Evolutionary conservation across 2,113 vertebrate genomes (phyloP), one percentile per base, ranked within the genome.

Genomic region (Sialia sialis): DNA sequence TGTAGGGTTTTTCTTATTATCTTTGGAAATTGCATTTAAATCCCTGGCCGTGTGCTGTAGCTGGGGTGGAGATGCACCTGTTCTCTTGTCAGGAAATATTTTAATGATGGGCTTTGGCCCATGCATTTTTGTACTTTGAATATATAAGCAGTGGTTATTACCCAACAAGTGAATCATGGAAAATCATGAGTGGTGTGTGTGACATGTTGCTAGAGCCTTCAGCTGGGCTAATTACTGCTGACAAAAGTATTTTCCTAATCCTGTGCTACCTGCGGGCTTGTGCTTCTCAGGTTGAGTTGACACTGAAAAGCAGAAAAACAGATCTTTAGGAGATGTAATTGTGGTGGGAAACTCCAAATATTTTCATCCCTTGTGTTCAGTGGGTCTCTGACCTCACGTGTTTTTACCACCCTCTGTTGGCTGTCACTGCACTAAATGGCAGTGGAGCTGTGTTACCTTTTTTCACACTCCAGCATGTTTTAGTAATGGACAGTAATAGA

Each of bases 341-440:
- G 0, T 34, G 8, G 38, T 66, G 46, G 70, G 34, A 90, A 85
- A 59, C 23, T 26, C 67, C 4, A 36, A 58, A 49, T 16, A 20
- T 32, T 67, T 87, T 67, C 26, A 48, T 38, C 10, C 19, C 29
- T 51, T 48, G 7, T 3, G 2, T 60, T 79, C 27, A 32, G 27
- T 15, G 41, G 51, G 26, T 30, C 12, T 77, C 25, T 48, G 51
- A 52, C 16, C 27, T 15, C 0, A 0, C 4, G 11, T n/a, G 17
- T 30, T 70, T 15, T 5, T 11, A 14, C 29, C 16, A 81, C 32
- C 19, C 39, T 69, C 29, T 83, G 21, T 21, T 85, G 66, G 30
- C 39, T 87, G 52, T 51, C 32, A 16, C n/a, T 60, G 44, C 27
- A 20, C 36, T 41, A 26, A 36, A 46, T 36, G 17, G 43, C 66